Conservation (phyloP, 2,113 vertebrate genomes). For the Pachycephala philippinensis region DNA sequence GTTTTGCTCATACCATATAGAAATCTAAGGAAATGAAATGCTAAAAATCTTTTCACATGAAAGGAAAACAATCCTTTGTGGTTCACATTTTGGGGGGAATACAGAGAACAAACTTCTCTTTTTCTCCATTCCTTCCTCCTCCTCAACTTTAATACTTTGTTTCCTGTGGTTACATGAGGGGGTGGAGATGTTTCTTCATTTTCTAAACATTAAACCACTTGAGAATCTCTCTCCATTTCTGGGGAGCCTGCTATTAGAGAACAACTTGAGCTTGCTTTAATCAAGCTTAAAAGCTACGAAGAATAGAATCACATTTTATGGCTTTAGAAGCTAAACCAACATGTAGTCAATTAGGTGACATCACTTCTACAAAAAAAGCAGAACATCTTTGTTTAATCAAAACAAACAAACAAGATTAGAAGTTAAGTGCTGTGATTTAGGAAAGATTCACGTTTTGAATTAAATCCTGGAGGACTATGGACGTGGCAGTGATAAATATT, state of each 20-base stretch:
- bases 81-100: conserved; percentile 46
- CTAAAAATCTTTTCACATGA: conserved; percentile 67
- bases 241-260: conserved; percentile 68
- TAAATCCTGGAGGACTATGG: conserved; percentile 19
- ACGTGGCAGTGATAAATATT: conserved; percentile 52
- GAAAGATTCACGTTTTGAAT: conserved; percentile 66
- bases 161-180: conserved; percentile 76
- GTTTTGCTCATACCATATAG: conserved; percentile 44
- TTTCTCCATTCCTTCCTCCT: conserved; percentile 13
- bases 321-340: conserved; percentile 66
- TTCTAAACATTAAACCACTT: conserved; percentile 75
- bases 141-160: conserved; percentile 70
- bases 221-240: conserved; percentile 65
- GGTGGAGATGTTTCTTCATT: conserved; percentile 71
- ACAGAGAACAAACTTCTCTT: neutral
- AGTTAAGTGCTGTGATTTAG: conserved; percentile 55
- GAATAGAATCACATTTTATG: conserved; percentile 65
- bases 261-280: conserved; percentile 74
- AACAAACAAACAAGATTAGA: conserved; percentile 78
- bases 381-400: conserved; percentile 78
- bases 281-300: conserved; percentile 73
- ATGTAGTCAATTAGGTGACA: conserved; percentile 76
- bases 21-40: conserved; percentile 71
- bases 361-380: conserved; percentile 65
- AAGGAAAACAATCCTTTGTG: conserved; percentile 66